phyloP scores from a whole-genome alignment of 1,140 invertebrate genomes.

The Leptonema lineaticorne region DNA sequence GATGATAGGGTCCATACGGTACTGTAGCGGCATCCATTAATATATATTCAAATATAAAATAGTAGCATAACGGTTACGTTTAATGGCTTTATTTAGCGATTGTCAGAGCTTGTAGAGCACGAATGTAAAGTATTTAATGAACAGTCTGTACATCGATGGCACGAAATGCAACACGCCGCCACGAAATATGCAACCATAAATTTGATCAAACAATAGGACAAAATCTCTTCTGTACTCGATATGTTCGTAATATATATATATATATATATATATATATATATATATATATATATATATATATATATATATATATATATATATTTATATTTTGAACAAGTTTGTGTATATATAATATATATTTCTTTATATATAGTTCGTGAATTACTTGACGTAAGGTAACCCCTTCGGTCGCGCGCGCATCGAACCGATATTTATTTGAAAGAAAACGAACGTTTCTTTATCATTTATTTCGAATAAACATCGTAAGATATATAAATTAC shows the following conservation, averaged over 20 bases:
- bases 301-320: too few relatives aligned
- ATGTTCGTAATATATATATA: slow-evolving; percentile 13
- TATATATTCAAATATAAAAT: too few relatives aligned
- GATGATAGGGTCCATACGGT: too few relatives aligned
- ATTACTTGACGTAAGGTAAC: slow-evolving; percentile 18
- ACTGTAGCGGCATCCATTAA: too few relatives aligned
- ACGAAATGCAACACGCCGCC: slow-evolving; percentile 24
- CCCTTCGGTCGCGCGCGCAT: not conserved
- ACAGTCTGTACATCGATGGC: slow-evolving; percentile 20
- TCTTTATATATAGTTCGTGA: slow-evolving; percentile 20
- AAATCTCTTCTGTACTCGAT: slow-evolving; percentile 28
- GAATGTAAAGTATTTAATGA: slow-evolving; percentile 22
- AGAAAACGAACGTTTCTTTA: slow-evolving; percentile 39
- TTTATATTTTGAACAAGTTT: not conserved
- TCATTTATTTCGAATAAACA: slow-evolving; percentile 34
- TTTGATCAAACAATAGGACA: slow-evolving; percentile 41
- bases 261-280: too few relatives aligned
- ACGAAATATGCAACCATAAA: slow-evolving; percentile 39
- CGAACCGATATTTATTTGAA: slow-evolving; percentile 21
- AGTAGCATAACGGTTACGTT: too few relatives aligned
- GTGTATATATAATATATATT: slow-evolving; percentile 34
- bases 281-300: too few relatives aligned
- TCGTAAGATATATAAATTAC: slow-evolving; percentile 10
- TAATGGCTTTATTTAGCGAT: too few relatives aligned
- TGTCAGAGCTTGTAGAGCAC: too few relatives aligned